Conservation (phyloP, 2,797 vertebrate genomes). For the Alcedo atthis region DNA sequence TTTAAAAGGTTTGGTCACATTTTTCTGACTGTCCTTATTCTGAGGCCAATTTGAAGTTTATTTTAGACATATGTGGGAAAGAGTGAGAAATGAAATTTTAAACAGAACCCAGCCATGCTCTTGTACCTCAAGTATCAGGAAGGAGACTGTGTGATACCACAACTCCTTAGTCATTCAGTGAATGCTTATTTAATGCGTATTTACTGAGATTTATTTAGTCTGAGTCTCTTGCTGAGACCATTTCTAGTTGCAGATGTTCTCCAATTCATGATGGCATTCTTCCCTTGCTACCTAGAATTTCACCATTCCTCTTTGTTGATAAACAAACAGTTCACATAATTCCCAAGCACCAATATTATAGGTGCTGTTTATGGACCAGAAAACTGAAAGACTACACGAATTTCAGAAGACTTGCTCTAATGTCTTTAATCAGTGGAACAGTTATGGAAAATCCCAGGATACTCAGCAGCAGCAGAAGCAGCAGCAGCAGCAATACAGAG, state of each 20-base stretch:
- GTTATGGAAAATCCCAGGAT: neutral
- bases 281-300: neutral
- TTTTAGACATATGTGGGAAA: neutral
- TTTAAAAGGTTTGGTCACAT: neutral
- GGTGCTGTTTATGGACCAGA: neutral
- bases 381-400: neutral
- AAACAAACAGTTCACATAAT: neutral
- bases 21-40: neutral
- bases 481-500: neutral
- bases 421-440: neutral
- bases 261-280: neutral
- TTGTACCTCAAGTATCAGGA: neutral
- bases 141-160: neutral
- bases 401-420: neutral
- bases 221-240: neutral
- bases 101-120: neutral
- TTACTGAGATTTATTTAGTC: no score
- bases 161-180: neutral
- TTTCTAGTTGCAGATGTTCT: neutral
- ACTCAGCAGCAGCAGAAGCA: neutral
- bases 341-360: neutral
- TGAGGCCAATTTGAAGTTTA: neutral
- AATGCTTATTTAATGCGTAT: neutral
- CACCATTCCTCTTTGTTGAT: neutral
- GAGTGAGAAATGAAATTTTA: neutral